A percentile compares a stretch with the other conserved stretches of the same genome.
phyloP scores from a whole-genome alignment of 2,888 invertebrate genomes.

The Oscheius myriophilus region DNA sequence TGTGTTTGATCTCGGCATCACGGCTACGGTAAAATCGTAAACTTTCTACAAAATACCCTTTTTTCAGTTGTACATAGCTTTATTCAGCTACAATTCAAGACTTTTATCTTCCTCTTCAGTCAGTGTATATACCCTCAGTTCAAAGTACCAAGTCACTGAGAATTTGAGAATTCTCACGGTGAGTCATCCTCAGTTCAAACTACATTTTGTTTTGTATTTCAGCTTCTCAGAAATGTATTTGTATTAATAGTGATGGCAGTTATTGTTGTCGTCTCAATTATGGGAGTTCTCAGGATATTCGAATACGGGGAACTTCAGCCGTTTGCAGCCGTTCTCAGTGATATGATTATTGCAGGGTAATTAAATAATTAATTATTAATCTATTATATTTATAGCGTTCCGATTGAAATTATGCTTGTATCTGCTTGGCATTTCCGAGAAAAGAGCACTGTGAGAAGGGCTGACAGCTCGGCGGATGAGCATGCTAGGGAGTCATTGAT shows the following conservation, averaged over 20 bases:
- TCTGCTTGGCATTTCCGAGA: slow-evolving; percentile 11
- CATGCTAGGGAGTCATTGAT: slow-evolving; percentile 23
- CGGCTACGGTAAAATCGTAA: neutral
- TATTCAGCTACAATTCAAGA: slow-evolving; percentile 17
- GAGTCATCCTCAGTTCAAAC: too few species aligned
- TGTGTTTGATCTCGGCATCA: slow-evolving; percentile 6
- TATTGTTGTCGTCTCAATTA: slow-evolving; percentile 1
- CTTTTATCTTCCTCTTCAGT: slow-evolving; percentile 14
- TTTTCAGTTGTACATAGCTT: slow-evolving; percentile 22
- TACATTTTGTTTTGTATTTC: too few species aligned
- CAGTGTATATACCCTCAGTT: slow-evolving; percentile 24
- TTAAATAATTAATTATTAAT: too few species aligned
- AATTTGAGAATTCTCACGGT: slow-evolving; percentile 26
- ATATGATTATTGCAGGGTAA: slow-evolving; percentile 25
- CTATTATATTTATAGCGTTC: slow-evolving; percentile 25
- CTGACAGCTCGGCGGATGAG: slow-evolving; percentile 1
- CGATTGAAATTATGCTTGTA: slow-evolving; percentile 22
- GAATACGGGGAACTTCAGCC: slow-evolving; percentile 7
- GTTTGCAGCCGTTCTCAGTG: slow-evolving; percentile 7
- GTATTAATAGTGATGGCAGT: slow-evolving; percentile 14
- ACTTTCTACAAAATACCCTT: too few species aligned
- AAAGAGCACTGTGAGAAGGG: slow-evolving; percentile 5
- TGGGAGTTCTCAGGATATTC: slow-evolving; percentile 17
- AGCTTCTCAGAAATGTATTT: slow-evolving; percentile 28
- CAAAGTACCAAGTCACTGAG: slow-evolving; percentile 31